These are phyloP conservation scores for Cetonia aurata DNA, from an alignment of 2,888 invertebrate species.

Conservation along the genomic window DNA sequence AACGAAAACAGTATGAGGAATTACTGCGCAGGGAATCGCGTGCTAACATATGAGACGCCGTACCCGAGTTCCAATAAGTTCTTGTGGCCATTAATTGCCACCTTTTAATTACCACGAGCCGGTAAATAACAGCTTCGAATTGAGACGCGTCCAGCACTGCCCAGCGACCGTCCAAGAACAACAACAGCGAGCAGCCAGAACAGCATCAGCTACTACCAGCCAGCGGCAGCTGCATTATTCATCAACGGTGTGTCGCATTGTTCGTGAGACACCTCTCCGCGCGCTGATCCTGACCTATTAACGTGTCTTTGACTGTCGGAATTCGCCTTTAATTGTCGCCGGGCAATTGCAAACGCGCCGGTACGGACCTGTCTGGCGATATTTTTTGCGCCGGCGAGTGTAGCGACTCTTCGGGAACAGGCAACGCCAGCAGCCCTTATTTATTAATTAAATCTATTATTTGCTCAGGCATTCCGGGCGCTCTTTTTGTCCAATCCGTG, in stretches of 20 bases:
- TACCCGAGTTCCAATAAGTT: slow-evolving; percentile 64
- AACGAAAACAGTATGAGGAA: background rate
- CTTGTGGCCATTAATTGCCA: slow-evolving; percentile 67
- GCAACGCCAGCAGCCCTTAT: slow-evolving; percentile 42
- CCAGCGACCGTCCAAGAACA: slow-evolving; percentile 20
- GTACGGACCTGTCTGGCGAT: slow-evolving; percentile 41
- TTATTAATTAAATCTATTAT: slow-evolving; percentile 46
- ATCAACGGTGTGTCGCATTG: slow-evolving; percentile 50
- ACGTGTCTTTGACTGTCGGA: slow-evolving; percentile 46
- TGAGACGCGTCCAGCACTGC: slow-evolving; percentile 48
- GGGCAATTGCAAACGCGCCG: slow-evolving; percentile 42
- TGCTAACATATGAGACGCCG: slow-evolving; percentile 54
- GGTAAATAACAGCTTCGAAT: slow-evolving; percentile 55
- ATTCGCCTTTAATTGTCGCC: slow-evolving; percentile 46
- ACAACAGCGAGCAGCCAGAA: slow-evolving; percentile 24
- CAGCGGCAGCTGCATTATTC: slow-evolving; percentile 54
- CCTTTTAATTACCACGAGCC: slow-evolving; percentile 66
- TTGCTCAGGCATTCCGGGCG: slow-evolving; percentile 41
- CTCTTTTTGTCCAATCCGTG: slow-evolving; percentile 37
- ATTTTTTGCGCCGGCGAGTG: slow-evolving; percentile 41
- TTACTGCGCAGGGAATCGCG: slow-evolving; percentile 47
- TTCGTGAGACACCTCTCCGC: slow-evolving; percentile 42
- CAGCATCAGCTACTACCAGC: slow-evolving; percentile 45
- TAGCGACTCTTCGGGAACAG: slow-evolving; percentile 39
- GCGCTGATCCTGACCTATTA: slow-evolving; percentile 44